These are phyloP conservation scores for Manis crassicaudata DNA, from an alignment of 2,797 vertebrate species.

Conservation along the genomic window DNA sequence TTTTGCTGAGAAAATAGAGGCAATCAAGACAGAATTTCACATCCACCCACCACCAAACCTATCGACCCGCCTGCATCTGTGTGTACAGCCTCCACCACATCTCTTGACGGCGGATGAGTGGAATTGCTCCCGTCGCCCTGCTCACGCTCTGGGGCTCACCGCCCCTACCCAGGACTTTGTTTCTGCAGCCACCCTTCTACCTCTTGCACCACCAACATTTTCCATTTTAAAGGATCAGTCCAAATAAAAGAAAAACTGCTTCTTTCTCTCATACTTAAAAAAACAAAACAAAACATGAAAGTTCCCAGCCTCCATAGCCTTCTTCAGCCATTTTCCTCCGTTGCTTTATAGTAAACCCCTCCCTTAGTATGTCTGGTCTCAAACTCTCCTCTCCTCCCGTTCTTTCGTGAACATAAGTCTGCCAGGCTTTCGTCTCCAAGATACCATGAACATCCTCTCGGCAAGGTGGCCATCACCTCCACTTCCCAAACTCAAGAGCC, in stretches of 20 bases:
- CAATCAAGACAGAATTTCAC: not conserved
- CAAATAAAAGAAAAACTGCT: not conserved
- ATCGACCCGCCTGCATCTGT: not conserved
- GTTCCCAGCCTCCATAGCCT: not conserved
- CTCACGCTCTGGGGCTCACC: accelerated
- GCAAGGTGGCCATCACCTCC: not conserved
- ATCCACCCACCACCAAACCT: not conserved
- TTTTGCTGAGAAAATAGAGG: slow-evolving; percentile 38
- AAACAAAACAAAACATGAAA: not conserved
- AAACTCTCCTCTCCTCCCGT: not conserved
- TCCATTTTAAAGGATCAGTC: not conserved
- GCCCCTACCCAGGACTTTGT: not conserved
- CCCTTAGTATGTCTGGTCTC: not conserved
- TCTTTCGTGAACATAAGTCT: not conserved
- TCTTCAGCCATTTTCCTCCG: not conserved
- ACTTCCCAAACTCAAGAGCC: not conserved
- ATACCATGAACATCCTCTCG: not conserved
- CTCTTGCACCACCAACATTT: not conserved
- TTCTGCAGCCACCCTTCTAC: not conserved
- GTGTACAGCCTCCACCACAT: accelerated
- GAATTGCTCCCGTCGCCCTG: accelerated
- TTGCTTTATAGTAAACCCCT: not conserved
- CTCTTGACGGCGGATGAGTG: not conserved
- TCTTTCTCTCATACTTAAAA: not conserved
- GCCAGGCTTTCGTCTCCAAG: not conserved